phyloP scores from a whole-genome alignment of 2,113 vertebrate genomes.

The Ptychochromis oligacanthus region DNA sequence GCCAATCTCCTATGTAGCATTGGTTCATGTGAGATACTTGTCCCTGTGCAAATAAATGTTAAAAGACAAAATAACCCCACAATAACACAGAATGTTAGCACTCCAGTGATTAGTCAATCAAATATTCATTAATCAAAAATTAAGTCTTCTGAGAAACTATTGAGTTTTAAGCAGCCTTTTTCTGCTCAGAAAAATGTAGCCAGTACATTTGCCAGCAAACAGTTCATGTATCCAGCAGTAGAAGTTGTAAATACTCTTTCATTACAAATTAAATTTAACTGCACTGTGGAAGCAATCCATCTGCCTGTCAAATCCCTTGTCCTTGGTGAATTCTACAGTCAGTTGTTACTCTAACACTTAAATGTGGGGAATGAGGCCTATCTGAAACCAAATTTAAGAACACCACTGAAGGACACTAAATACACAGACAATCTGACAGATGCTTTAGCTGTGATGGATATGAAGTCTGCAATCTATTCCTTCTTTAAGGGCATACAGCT shows the following conservation, averaged over 20 bases:
- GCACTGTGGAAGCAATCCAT: conserved; percentile 36
- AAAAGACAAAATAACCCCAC: too few relatives aligned
- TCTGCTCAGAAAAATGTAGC: not conserved
- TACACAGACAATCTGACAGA: not conserved
- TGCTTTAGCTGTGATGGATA: not conserved
- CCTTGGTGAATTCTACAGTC: conserved; percentile 14
- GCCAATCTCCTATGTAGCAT: too few relatives aligned
- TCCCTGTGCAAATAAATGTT: too few relatives aligned
- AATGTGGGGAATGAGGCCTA: not conserved
- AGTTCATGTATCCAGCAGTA: not conserved
- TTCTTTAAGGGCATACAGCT: too few relatives aligned
- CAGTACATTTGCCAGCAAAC: not conserved
- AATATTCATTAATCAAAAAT: not conserved
- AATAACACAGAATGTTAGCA: too few relatives aligned
- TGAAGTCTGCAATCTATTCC: not conserved
- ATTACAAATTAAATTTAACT: conserved; percentile 28
- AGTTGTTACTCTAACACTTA: conserved; percentile 7
- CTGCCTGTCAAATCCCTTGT: conserved; percentile 17
- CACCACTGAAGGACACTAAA: not conserved
- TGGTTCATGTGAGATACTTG: too few relatives aligned
- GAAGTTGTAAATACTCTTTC: conserved; percentile 15
- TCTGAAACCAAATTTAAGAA: not conserved
- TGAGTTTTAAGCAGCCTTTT: not conserved
- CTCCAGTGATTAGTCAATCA: too few relatives aligned
- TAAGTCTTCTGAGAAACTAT: not conserved